These are phyloP conservation scores for Gandaritis pyraliata DNA, from an alignment of 2,888 invertebrate species.

Conservation along the genomic window DNA sequence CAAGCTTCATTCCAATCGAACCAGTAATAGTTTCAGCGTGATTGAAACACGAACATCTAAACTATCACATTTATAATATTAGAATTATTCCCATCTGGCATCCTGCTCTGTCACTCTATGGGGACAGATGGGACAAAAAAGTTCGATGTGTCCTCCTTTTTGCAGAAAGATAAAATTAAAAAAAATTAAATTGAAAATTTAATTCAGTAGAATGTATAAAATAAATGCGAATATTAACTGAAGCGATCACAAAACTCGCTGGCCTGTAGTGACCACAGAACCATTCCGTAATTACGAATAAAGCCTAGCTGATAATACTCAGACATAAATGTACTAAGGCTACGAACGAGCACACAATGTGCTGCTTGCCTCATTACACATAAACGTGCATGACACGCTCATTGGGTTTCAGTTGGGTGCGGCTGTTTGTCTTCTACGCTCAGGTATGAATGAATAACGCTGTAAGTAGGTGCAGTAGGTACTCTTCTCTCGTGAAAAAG, in stretches of 20 bases:
- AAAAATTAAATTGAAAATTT: too few relatives aligned
- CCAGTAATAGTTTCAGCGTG: too few relatives aligned
- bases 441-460: constrained; percentile 55
- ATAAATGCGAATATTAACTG: too few relatives aligned
- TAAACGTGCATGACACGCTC: constrained; percentile 54
- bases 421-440: constrained; percentile 52
- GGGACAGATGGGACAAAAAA: too few relatives aligned
- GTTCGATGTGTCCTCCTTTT: too few relatives aligned
- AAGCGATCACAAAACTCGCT: constrained; percentile 16
- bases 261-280: constrained; percentile 27
- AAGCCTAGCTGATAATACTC: constrained; percentile 37
- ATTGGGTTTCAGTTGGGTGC: constrained; percentile 50
- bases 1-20: too few relatives aligned
- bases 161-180: too few relatives aligned
- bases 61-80: too few relatives aligned
- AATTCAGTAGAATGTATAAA: too few relatives aligned
- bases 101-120: too few relatives aligned
- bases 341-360: constrained; percentile 48
- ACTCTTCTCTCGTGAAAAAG: constrained; percentile 17
- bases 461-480: constrained; percentile 20
- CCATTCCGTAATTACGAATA: constrained; percentile 40
- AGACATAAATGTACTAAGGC: constrained; percentile 45
- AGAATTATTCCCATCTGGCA: too few relatives aligned
- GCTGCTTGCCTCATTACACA: constrained; percentile 56
- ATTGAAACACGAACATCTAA: too few relatives aligned